Percentiles rank a stretch among this genome's conserved stretches.
These are phyloP conservation scores for Sandelia bainsii DNA, from an alignment of 2,797 vertebrate species.

Conservation along the genomic window DNA sequence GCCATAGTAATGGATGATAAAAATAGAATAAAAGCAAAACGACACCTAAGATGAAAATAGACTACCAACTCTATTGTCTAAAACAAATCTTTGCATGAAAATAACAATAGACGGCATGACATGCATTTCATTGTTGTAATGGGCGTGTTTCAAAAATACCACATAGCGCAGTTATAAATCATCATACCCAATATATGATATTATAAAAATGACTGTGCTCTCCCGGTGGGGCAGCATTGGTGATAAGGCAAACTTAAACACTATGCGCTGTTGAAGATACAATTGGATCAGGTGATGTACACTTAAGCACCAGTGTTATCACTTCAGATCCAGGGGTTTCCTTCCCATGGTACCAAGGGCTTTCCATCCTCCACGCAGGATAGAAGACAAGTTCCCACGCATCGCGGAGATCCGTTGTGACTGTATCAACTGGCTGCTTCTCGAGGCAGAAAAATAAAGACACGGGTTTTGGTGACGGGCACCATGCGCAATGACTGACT, in stretches of 20 bases:
- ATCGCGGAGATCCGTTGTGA: conserved; percentile 59
- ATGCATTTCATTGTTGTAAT: not conserved
- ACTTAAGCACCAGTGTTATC: conserved; percentile 70
- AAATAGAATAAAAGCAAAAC: not conserved
- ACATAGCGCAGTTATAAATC: not conserved
- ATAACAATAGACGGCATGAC: not conserved
- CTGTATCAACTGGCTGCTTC: conserved; percentile 55
- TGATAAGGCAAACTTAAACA: conserved; percentile 50
- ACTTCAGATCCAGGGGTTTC: conserved; percentile 84
- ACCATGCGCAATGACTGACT: conserved; percentile 79
- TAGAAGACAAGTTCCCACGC: conserved; percentile 71
- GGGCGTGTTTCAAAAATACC: not conserved
- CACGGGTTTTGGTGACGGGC: conserved; percentile 63
- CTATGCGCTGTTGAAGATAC: conserved; percentile 28
- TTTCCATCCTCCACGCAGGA: conserved; percentile 73
- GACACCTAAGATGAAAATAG: not conserved
- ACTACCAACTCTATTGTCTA: not conserved
- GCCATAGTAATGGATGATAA: not conserved
- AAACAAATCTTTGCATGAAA: not conserved
- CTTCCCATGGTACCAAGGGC: conserved; percentile 83
- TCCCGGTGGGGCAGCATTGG: conserved; percentile 1
- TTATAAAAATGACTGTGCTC: not conserved
- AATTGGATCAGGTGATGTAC: conserved; percentile 71
- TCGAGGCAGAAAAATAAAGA: conserved; percentile 34
- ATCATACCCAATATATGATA: not conserved